Evolutionary conservation across 2,797 vertebrate genomes (phyloP).

Genomic region (Lepilemur ruficaudatus): DNA sequence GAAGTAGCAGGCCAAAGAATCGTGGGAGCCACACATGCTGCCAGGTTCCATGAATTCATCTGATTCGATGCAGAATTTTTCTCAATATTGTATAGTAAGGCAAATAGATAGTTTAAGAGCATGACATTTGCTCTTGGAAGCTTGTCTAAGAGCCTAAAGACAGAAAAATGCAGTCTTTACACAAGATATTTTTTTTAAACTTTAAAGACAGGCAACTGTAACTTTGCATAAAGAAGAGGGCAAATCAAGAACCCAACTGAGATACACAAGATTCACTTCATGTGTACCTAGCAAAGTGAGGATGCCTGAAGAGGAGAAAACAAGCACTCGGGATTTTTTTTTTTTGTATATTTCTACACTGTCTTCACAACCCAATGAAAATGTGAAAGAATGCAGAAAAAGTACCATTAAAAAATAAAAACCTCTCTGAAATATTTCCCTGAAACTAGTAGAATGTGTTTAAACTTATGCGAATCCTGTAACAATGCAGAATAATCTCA

Average conservation of each 20-base stretch:
- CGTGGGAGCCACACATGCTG: slow-evolving; percentile 95
- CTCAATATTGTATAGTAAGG: slow-evolving; percentile 88
- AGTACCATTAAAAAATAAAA: not conserved
- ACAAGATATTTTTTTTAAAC: slow-evolving; percentile 46
- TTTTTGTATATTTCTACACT: not conserved
- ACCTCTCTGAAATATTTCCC: not conserved
- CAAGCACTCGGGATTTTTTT: not conserved
- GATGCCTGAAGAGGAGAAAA: not conserved
- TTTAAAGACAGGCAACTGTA: not conserved
- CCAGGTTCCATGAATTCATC: slow-evolving; percentile 96
- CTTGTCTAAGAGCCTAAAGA: slow-evolving; percentile 89
- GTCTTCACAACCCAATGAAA: not conserved
- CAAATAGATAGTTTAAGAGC: slow-evolving; percentile 90
- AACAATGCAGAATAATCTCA: slow-evolving; percentile 47
- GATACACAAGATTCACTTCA: not conserved
- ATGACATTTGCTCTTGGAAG: slow-evolving; percentile 91
- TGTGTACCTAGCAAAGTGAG: not conserved
- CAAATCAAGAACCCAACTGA: not conserved
- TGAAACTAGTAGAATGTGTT: not conserved
- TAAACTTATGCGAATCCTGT: slow-evolving; percentile 31
- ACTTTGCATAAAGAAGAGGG: not conserved
- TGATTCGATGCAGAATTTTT: slow-evolving; percentile 87
- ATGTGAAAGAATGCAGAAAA: slow-evolving; percentile 16
- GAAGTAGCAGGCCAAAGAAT: slow-evolving; percentile 91
- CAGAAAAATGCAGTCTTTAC: slow-evolving; percentile 49